Evolutionary conservation across 2,797 vertebrate genomes (phyloP).

Genomic region (Lepus oiostolus): DNA sequence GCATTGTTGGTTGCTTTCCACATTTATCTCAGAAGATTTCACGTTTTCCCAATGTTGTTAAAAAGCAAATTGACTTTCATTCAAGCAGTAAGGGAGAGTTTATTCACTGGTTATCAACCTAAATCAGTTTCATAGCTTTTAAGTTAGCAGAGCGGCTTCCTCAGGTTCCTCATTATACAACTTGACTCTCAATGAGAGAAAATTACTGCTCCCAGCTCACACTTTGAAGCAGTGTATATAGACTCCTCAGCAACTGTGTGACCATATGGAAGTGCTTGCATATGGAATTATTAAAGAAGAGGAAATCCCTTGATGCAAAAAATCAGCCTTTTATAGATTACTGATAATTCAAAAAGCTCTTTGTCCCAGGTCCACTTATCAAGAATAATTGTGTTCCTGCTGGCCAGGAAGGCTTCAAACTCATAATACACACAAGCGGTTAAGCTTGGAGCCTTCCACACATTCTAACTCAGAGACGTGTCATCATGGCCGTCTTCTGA

Average conservation of each 20-base stretch:
- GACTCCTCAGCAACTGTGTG: background rate
- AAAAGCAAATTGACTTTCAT: slow-evolving; percentile 80
- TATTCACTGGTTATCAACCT: slow-evolving; percentile 68
- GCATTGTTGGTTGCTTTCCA: slow-evolving; percentile 38
- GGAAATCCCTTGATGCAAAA: slow-evolving; percentile 29
- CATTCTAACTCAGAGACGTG: background rate
- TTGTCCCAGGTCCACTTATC: slow-evolving; percentile 8
- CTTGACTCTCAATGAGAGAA: slow-evolving; percentile 22
- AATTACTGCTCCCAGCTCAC: background rate
- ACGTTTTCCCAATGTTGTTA: slow-evolving; percentile 74
- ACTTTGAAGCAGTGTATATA: background rate
- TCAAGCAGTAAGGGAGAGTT: slow-evolving; percentile 66
- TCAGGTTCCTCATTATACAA: slow-evolving; percentile 69
- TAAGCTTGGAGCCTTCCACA: background rate
- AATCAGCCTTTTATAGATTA: background rate
- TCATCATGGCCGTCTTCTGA: background rate
- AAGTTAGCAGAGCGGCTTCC: slow-evolving; percentile 59
- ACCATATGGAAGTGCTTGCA: background rate
- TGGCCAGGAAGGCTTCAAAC: background rate
- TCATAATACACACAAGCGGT: background rate
- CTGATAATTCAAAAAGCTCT: background rate
- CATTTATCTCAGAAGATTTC: slow-evolving; percentile 62
- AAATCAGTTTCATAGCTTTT: slow-evolving; percentile 74
- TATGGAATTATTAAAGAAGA: slow-evolving; percentile 46
- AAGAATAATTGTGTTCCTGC: background rate